Evolutionary conservation across 2,113 vertebrate genomes (phyloP), one percentile per base, ranked within the genome.

Genomic region (Lagenorhynchus albirostris): DNA sequence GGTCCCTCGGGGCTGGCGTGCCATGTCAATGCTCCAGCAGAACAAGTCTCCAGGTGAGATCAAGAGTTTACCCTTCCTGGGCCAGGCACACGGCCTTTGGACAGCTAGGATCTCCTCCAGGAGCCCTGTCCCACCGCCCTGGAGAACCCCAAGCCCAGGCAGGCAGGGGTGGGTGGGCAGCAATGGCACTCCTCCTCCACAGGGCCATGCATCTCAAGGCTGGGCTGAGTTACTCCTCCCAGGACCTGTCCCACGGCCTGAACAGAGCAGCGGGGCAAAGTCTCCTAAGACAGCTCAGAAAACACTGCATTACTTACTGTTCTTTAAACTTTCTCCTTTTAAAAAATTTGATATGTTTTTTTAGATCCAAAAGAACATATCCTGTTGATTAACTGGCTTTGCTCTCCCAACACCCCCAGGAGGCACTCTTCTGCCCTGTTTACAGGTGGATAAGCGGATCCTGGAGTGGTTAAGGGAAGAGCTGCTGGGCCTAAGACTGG

Each of bases 1-100:
- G 90, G 94, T 89, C 91, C 94, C 96, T 94, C 74, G 31, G 93
- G 87, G 94, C 71, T 87, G 96, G 10, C 50, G 4, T 8, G 18
- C 14, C 4, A 0, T 94, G 97, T 82, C 97, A 97, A 84, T 80
- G 63, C 94, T 96, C 94, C 95, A 84, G 95, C 89, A 96, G 92
- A 50, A 91, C 50, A 2, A 36, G 3, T 17, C 1, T 74, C 93
- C 96, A 17, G 82, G n/a, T 83, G 2, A 44, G 93, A 98, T 76
- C 36, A 21, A 41, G 18, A 95, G 36, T 53, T 25, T 11, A 20
- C 95, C 95, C 81, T 55, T 93, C 80, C 47, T 7, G 92, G 55
- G 97, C 94, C 92, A 98, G 97, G 95, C 97, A 96, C 97, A 1
- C 25, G 68, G 25, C 14, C 92, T 26, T 6, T 58, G 23, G n/a